These are phyloP conservation scores for Perca flavescens DNA, from an alignment of 2,113 vertebrate species.

Conservation along the genomic window DNA sequence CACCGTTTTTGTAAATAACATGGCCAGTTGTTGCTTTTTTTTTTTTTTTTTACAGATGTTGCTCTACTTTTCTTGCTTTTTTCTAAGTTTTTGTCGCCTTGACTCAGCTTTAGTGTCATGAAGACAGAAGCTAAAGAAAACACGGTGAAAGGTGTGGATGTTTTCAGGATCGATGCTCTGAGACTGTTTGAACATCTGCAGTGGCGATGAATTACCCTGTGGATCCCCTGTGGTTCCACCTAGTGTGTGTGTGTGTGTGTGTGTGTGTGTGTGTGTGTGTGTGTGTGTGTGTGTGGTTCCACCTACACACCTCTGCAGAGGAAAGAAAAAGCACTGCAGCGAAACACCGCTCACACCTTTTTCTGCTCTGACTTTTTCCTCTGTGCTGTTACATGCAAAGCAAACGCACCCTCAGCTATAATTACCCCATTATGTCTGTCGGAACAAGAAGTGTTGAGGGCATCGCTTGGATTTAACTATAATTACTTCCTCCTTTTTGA, in stretches of 20 bases:
- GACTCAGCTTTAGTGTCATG: too few species aligned
- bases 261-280: too few species aligned
- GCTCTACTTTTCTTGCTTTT: background rate
- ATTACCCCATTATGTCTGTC: constrained; percentile 27
- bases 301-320: too few species aligned
- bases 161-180: constrained; percentile 61
- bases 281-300: too few species aligned
- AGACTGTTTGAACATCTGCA: constrained; percentile 75
- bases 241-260: too few species aligned
- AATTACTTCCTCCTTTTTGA: too few species aligned
- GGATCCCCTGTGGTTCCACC: constrained; percentile 65
- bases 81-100: too few species aligned
- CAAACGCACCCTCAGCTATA: background rate
- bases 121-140: too few species aligned
- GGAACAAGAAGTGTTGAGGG: constrained; percentile 15
- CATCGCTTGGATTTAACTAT: background rate
- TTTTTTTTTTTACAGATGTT: constrained; percentile 30
- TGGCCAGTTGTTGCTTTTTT: constrained; percentile 35
- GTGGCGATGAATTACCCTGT: constrained; percentile 73
- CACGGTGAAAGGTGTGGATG: background rate
- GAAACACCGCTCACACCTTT: too few species aligned
- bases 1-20: constrained; percentile 46
- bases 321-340: too few species aligned
- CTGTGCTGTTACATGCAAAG: background rate
- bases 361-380: too few species aligned